Percentiles rank a stretch among this genome's conserved stretches.
Evolutionary conservation across 2,888 invertebrate genomes (phyloP).

Genomic region (Lutraria lutraria): DNA sequence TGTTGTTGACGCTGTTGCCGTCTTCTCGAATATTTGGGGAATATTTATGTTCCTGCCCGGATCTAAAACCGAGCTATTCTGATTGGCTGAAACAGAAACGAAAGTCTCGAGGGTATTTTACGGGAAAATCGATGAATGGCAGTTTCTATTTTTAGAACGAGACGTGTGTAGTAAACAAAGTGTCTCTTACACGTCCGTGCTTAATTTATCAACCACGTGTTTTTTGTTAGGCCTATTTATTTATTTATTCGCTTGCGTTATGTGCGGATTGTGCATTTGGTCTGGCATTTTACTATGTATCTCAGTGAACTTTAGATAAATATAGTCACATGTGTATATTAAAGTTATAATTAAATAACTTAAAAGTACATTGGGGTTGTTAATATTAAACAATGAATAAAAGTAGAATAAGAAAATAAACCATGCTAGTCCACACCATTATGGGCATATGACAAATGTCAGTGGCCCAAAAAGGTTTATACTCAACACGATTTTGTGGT

Average conservation of each 20-base stretch:
- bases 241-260: not conserved
- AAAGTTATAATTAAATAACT: too few relatives aligned
- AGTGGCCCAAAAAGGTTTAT: too few relatives aligned
- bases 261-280: too few relatives aligned
- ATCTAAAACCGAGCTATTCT: slow-evolving; percentile 36
- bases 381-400: too few relatives aligned
- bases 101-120: slow-evolving; percentile 51
- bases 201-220: not conserved
- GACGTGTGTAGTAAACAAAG: slow-evolving; percentile 27
- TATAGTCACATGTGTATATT: too few relatives aligned
- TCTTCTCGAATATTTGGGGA: not conserved
- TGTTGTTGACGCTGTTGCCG: not conserved
- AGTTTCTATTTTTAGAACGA: slow-evolving; percentile 54
- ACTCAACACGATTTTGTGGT: too few relatives aligned
- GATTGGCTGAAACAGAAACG: slow-evolving; percentile 51
- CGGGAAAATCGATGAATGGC: slow-evolving; percentile 64
- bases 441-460: too few relatives aligned
- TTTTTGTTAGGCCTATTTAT: not conserved
- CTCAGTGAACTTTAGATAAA: too few relatives aligned
- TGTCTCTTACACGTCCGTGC: slow-evolving; percentile 38
- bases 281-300: too few relatives aligned
- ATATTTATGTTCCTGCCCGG: slow-evolving; percentile 26
- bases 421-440: too few relatives aligned
- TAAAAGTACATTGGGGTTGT: too few relatives aligned
- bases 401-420: too few relatives aligned